phyloP scores from a whole-genome alignment of 2,888 invertebrate species.

The Apamea crenata region DNA sequence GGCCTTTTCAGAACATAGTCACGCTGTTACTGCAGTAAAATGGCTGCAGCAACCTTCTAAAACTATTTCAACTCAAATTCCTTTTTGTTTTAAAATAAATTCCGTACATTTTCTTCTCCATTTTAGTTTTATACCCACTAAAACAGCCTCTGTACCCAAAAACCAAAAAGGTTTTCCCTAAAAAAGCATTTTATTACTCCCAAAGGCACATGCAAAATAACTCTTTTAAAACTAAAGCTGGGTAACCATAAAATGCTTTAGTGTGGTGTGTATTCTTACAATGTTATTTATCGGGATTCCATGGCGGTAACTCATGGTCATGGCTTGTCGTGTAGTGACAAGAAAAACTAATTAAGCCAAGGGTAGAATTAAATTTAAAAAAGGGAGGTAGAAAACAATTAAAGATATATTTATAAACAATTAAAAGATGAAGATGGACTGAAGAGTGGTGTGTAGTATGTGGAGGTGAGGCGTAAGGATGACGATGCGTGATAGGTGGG shows the following conservation, averaged over 20 bases:
- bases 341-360: too few species aligned
- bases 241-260: constrained; percentile 42
- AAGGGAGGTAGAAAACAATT: too few species aligned
- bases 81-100: constrained; percentile 37
- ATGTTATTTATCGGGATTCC: constrained; percentile 39
- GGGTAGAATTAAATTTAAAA: too few species aligned
- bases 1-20: not conserved
- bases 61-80: constrained; percentile 24
- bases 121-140: constrained; percentile 18
- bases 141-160: constrained; percentile 22
- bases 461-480: too few species aligned
- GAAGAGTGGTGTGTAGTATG: too few species aligned
- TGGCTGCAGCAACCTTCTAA: not conserved
- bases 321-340: too few species aligned
- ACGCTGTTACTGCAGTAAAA: not conserved
- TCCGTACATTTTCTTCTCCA: constrained; percentile 22
- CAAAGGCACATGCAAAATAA: constrained; percentile 35
- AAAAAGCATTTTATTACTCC: constrained; percentile 43
- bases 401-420: too few species aligned
- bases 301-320: constrained; percentile 10
- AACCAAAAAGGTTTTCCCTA: constrained; percentile 39
- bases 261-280: constrained; percentile 24
- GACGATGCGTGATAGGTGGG: too few species aligned
- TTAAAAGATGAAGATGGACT: too few species aligned
- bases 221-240: constrained; percentile 60